These are phyloP conservation scores for Pholis gunnellus DNA, from an alignment of 2,113 vertebrate species.

Conservation along the genomic window DNA sequence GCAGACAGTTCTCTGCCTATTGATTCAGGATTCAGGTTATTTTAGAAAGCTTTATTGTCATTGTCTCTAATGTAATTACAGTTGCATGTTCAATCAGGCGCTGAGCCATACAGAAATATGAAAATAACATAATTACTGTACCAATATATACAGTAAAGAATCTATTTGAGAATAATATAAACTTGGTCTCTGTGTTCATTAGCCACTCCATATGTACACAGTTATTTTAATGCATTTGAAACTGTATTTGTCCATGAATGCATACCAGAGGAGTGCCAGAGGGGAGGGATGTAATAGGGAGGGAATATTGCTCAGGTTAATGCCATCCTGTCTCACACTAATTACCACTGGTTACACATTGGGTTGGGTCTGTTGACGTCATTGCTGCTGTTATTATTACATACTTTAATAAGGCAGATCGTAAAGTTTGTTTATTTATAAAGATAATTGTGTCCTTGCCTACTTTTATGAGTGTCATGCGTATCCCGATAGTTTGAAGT, in stretches of 20 bases:
- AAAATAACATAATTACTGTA: too few species aligned
- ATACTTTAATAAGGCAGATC: neutral
- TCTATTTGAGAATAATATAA: neutral
- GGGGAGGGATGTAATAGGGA: neutral
- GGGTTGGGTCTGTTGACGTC: constrained; percentile 5
- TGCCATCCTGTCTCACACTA: constrained; percentile 10
- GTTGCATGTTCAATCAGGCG: neutral
- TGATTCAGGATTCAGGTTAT: neutral
- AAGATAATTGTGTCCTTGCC: too few species aligned
- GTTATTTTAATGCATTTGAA: neutral
- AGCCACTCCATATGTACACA: neutral
- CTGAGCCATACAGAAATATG: neutral
- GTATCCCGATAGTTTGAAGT: neutral
- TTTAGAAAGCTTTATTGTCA: neutral
- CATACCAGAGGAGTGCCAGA: neutral
- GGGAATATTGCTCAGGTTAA: constrained; percentile 15
- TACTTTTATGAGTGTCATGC: neutral
- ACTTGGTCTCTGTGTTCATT: neutral
- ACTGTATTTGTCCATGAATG: constrained; percentile 6
- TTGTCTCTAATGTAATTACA: neutral
- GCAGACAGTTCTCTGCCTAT: constrained; percentile 8
- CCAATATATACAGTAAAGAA: neutral
- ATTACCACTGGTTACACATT: constrained; percentile 13
- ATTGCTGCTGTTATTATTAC: constrained; percentile 2
- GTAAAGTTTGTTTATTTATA: neutral